phyloP scores from a whole-genome alignment of 2,888 invertebrate species.

The Trilocha varians region DNA sequence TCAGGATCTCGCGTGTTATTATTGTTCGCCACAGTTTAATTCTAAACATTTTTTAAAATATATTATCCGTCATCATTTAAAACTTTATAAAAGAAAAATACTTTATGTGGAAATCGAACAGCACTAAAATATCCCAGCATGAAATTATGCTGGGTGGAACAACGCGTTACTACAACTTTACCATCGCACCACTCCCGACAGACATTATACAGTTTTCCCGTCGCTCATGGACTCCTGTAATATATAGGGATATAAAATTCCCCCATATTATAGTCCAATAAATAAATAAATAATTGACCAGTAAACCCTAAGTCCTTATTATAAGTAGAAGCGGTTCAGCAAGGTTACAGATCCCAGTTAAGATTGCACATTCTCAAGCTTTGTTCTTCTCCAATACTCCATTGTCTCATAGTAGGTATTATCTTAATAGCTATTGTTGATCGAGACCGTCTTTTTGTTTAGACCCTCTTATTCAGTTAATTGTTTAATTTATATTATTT shows the following conservation, averaged over 20 bases:
- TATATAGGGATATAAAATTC: background rate
- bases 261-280: background rate
- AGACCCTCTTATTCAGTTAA: background rate
- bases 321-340: background rate
- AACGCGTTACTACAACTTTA: no score
- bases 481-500: background rate
- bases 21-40: no score
- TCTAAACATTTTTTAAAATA: no score
- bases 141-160: no score
- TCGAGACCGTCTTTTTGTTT: background rate
- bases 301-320: background rate
- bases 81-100: no score
- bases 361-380: slow-evolving; percentile 2
- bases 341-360: slow-evolving; percentile 1
- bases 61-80: no score
- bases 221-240: no score
- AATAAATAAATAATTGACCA: background rate
- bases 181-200: no score
- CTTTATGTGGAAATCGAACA: no score
- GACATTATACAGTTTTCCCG: no score
- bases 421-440: background rate
- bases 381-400: slow-evolving; percentile 1
- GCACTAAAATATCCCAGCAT: no score
- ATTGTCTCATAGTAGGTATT: background rate
- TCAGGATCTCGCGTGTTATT: no score